Evolutionary conservation across 1,140 invertebrate species (phyloP).

Genomic region (Diorhabda carinulata): DNA sequence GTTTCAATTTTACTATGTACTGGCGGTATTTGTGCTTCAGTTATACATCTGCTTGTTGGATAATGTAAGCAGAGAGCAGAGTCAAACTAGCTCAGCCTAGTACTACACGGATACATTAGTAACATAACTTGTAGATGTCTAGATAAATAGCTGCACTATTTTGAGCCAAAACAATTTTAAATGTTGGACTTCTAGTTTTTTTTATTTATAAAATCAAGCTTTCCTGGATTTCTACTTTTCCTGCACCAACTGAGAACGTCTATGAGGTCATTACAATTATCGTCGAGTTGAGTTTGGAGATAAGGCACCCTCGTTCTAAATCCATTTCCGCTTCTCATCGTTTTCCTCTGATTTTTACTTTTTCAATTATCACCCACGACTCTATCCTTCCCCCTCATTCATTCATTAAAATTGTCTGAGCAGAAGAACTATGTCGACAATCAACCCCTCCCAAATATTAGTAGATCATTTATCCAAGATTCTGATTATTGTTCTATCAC

Average conservation of each 20-base stretch:
- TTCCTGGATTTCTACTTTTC: neutral
- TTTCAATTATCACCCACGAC: conserved; percentile 6
- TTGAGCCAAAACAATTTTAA: neutral
- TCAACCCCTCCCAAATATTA: too few species aligned
- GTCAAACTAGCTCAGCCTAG: neutral
- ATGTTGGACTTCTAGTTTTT: neutral
- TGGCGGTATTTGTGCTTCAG: neutral
- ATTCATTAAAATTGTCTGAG: neutral
- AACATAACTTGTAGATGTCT: neutral
- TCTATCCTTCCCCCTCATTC: neutral
- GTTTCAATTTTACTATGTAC: neutral
- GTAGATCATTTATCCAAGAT: too few species aligned
- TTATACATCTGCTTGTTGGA: too few species aligned
- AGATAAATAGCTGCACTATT: too few species aligned
- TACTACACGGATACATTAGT: neutral
- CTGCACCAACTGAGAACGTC: neutral
- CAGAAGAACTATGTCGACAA: too few species aligned
- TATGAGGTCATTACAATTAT: conserved; percentile 10
- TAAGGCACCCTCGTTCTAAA: conserved; percentile 14
- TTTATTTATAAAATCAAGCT: neutral
- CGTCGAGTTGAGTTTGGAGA: conserved; percentile 11
- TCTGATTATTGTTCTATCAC: too few species aligned
- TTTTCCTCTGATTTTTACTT: conserved; percentile 9
- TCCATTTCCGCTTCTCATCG: conserved; percentile 11
- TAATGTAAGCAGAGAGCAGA: too few species aligned